phyloP scores from a whole-genome alignment of 2,113 vertebrate genomes.

The Grus americana region DNA sequence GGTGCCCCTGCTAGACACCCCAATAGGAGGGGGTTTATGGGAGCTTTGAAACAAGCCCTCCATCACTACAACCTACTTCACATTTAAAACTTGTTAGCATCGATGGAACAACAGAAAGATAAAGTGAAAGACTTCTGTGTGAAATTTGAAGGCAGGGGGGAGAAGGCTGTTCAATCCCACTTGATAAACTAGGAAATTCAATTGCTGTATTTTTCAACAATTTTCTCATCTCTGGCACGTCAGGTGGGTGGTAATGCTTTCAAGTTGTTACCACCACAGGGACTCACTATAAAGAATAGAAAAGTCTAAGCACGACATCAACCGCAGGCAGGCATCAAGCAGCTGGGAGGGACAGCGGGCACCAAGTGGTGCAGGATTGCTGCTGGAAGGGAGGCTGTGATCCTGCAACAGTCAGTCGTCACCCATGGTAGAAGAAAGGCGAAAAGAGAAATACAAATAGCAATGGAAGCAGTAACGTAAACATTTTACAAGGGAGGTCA shows the following conservation, averaged over 20 bases:
- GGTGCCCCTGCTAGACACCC: background rate
- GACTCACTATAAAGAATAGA: background rate
- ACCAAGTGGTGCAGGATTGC: background rate
- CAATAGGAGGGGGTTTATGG: background rate
- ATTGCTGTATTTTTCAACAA: background rate
- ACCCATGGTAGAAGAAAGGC: fast-evolving
- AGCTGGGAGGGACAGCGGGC: background rate
- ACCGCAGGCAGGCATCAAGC: background rate
- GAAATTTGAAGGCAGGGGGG: background rate
- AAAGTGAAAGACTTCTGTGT: background rate
- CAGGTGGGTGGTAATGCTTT: background rate
- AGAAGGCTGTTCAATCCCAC: background rate
- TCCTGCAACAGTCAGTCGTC: background rate
- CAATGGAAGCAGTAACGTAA: background rate
- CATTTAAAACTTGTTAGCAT: background rate
- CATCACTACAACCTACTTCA: background rate
- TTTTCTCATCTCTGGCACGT: background rate
- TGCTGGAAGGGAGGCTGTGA: background rate
- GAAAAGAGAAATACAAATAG: background rate
- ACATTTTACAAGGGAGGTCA: background rate
- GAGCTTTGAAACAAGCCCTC: background rate
- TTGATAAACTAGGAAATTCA: background rate
- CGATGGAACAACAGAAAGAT: background rate
- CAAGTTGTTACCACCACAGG: background rate
- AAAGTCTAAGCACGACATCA: background rate